These are phyloP conservation scores for Meriones unguiculatus DNA, from an alignment of 2,113 vertebrate genomes.

Conservation along the genomic window DNA sequence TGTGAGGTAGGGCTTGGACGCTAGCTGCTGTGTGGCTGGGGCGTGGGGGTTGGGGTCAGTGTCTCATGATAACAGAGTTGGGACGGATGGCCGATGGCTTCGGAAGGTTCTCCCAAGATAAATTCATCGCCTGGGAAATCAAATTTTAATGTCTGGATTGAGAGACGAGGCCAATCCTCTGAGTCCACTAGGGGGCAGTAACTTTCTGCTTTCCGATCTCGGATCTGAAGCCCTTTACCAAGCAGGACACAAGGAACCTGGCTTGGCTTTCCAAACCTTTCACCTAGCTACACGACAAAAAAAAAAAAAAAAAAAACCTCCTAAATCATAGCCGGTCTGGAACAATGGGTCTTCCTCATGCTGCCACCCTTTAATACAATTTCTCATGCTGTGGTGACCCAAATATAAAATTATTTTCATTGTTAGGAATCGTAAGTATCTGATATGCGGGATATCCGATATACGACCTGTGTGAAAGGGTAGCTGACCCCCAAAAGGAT, in stretches of 20 bases:
- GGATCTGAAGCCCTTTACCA: neutral
- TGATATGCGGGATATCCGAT: neutral
- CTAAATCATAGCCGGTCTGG: neutral
- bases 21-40: neutral
- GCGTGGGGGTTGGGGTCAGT: fast-evolving
- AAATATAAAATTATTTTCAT: neutral
- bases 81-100: neutral
- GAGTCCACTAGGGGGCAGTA: slow-evolving; percentile 43
- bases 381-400: neutral
- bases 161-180: fast-evolving
- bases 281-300: neutral
- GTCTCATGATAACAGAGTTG: neutral
- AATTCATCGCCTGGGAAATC: neutral
- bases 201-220: neutral
- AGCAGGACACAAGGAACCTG: neutral
- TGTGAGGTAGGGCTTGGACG: too few relatives aligned
- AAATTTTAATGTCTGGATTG: neutral
- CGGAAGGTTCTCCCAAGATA: neutral
- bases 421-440: neutral
- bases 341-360: neutral
- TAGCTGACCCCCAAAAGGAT: too few relatives aligned
- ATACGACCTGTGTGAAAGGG: neutral
- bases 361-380: neutral
- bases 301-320: neutral
- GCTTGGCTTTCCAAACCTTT: neutral